Evolutionary conservation across 2,113 vertebrate genomes (phyloP).

Genomic region (Phyllostomus discolor): DNA sequence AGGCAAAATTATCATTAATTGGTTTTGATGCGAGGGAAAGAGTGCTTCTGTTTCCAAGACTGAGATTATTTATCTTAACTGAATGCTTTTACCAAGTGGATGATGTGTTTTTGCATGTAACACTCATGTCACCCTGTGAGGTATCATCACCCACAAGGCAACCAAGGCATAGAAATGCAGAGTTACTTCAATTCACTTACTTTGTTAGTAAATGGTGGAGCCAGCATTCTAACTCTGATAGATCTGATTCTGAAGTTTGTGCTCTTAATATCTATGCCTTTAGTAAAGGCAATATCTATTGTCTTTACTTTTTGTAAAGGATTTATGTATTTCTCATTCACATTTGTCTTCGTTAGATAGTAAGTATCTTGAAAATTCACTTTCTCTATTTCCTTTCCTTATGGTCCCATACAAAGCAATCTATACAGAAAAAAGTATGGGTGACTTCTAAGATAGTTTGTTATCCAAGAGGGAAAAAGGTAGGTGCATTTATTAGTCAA

Average conservation of each 20-base stretch:
- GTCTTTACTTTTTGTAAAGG: not conserved
- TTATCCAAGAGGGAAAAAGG: fast-evolving
- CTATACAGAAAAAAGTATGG: not conserved
- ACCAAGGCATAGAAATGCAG: not conserved
- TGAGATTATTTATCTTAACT: not conserved
- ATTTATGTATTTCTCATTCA: not conserved
- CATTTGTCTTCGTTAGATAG: not conserved
- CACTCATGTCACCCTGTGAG: not conserved
- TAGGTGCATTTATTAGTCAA: not conserved
- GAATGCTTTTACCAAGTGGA: not conserved
- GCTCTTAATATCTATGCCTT: not conserved
- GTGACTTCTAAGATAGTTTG: not conserved
- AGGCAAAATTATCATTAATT: not conserved
- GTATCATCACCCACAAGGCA: not conserved
- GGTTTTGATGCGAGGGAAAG: not conserved
- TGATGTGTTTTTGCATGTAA: not conserved
- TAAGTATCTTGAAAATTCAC: not conserved
- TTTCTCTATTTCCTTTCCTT: not conserved
- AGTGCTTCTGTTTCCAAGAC: not conserved
- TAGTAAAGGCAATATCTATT: too few relatives aligned
- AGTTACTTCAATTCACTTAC: not conserved
- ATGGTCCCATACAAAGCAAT: not conserved
- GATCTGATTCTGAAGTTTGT: not conserved
- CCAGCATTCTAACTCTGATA: not conserved
- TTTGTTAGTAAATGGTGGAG: not conserved